Evolutionary conservation across 2,888 invertebrate genomes (phyloP), one percentile per base, ranked within the genome.

Genomic region (Colostygia pectinataria): DNA sequence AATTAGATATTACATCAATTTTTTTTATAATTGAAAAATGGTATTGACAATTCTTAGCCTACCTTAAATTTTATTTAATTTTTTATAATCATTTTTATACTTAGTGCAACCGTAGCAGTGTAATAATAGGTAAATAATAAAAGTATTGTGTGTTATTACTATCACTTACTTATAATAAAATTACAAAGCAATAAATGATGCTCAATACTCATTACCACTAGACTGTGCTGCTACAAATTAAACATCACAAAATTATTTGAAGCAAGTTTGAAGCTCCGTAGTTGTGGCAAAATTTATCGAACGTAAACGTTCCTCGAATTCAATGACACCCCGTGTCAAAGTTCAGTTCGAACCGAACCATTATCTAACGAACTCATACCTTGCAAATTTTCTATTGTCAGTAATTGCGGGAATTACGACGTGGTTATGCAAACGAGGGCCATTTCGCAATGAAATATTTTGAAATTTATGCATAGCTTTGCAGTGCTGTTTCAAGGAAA

Each of bases 281-380:
- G 32, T 25, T 32, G 8, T 28, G 20, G 28, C 39, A 40, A 34
- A 45, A 37, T 42, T 45, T 27, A 29, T 25, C 42, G 42, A 52
- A 42, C 45, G 41, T 53, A 57, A 51, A 34, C 34, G 37, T 23
- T 37, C 41, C 31, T 28, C 41, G 27, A 13, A 45, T 40, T 37
- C 48, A 44, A 38, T 47, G 45, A 49, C 58, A 46, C 50, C 27
- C 48, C 37, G 42, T 61, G 61, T 56, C 60, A 59, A 66, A 68
- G 76, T 68, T 76, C 72, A 71, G 77, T 78, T 80, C 72, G 15
- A 2, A 3, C 15, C 15, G 20, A 71, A 72, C 69, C 76, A 80
- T 82, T 78, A 77, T 71, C 64, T 68, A 66, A 61, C 55, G 52
- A 46, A 55, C 46, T 49, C 24, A 48, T 33, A 55, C 59, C 48